Conservation (phyloP, 2,888 invertebrate genomes). For the Dendrolimus pini region DNA sequence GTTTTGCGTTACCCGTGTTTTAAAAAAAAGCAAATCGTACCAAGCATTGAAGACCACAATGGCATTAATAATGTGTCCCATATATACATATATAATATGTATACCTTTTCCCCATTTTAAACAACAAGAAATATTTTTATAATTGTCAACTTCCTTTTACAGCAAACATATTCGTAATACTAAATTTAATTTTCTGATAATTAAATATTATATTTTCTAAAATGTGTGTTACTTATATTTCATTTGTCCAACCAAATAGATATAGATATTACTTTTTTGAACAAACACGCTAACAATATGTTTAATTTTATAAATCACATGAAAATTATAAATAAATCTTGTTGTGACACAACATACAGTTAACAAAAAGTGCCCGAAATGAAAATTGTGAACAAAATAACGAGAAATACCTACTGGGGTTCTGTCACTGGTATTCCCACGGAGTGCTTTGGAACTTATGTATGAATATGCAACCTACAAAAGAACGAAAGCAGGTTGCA, state of each 20-base stretch:
- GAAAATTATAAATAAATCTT: slow-evolving; percentile 9
- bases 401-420: slow-evolving; percentile 83
- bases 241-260: no score
- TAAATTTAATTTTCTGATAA: no score
- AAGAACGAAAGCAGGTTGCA: slow-evolving; percentile 75
- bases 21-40: slow-evolving; percentile 11
- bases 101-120: background rate
- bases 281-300: no score
- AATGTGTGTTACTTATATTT: no score
- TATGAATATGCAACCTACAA: slow-evolving; percentile 80
- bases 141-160: background rate
- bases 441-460: slow-evolving; percentile 64
- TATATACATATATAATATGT: slow-evolving; percentile 2
- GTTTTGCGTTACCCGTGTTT: slow-evolving; percentile 10
- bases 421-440: slow-evolving; percentile 75
- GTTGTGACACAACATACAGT: slow-evolving; percentile 10
- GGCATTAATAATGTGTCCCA: slow-evolving; percentile 9
- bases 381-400: slow-evolving; percentile 26
- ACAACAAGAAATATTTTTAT: background rate
- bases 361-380: slow-evolving; percentile 17
- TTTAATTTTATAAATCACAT: no score
- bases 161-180: no score
- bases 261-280: no score
- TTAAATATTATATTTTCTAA: no score
- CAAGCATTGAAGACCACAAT: slow-evolving; percentile 21